Base-by-base conservation (phyloP, 1,140 invertebrate genomes). In the Eupeodes corollae region DNA sequence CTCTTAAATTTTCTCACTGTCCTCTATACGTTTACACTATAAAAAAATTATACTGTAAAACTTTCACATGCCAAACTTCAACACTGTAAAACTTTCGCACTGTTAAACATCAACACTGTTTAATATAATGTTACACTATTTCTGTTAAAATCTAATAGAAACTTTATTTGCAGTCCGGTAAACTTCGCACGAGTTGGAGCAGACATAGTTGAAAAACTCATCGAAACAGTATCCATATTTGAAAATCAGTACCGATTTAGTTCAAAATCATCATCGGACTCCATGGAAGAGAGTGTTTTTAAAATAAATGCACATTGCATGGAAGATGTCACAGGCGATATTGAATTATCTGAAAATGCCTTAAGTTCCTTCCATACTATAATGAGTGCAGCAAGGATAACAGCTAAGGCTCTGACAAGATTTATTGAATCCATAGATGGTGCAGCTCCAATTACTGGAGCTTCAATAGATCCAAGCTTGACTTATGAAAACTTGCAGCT, bases 181-280 rank as follows among this genome's bases (percentile, higher is more conserved):
- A 67, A 67, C 42, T 67, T 67, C 50, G 64, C 64, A 6, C 61
- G 64, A n/a, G 60, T 67, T 21, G 64, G 64, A 16, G 56, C 63
- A 0, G 64, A 67, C 38, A 63, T 67, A 11, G 19, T 67, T 42
- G 61, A 64, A 50, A 50, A 56, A 6, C 32, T 67, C 33, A 61
- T 67, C 37, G 55, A 67, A 16, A 61, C 55, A 19, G 54, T 64
- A 13, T 51, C 59, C 41, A 55, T 52, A 1, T 65, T 67, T 45
- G 53, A 63, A 33, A 55, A 61, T 47, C 64, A 67, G 46, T 26
- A 26, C 8, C 3, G 21, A 26, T 67, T 58, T 49, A 67, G 65
- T 39, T 56, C 58, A 9, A 58, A 65, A 35, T 55, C 56, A 38
- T 31, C 43, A 13, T 53, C 57, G 13, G 43, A 59, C 0, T 51